These are phyloP conservation scores for Crambe crambe DNA, from an alignment of 37 sponge, comb jelly and placozoan genomes.

Conservation along the genomic window DNA sequence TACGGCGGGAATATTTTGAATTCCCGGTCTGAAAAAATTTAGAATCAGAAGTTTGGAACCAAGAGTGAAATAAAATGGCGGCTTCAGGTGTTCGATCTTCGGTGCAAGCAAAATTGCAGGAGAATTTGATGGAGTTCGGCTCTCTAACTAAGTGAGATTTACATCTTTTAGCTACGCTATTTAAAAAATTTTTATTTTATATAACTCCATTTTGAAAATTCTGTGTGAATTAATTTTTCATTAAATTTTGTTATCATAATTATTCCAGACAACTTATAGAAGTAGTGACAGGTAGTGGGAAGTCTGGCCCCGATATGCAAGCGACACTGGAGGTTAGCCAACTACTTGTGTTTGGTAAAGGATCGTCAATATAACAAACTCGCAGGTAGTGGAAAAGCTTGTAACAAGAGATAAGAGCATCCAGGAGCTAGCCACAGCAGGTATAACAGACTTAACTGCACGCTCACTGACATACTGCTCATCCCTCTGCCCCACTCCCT, in stretches of 20 bases:
- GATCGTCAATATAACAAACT: background rate
- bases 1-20: background rate
- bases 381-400: conserved; percentile 56
- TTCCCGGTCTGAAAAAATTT: background rate
- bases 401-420: conserved; percentile 45
- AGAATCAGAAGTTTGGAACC: no score
- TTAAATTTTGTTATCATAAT: no score
- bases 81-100: background rate
- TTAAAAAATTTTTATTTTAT: no score
- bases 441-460: conserved; percentile 26
- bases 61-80: conserved; percentile 9
- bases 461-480: conserved; percentile 36
- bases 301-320: background rate
- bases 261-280: conserved; percentile 11
- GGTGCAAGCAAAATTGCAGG: conserved; percentile 46
- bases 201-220: no score
- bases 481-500: background rate
- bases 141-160: conserved; percentile 43
- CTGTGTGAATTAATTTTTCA: no score
- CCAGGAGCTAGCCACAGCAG: conserved; percentile 47
- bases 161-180: background rate
- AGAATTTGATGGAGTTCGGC: conserved; percentile 40
- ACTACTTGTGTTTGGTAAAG: background rate
- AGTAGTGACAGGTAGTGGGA: background rate
- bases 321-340: background rate